These are phyloP conservation scores for Cheilosia urbana DNA, from an alignment of 2,888 invertebrate genomes.

Conservation along the genomic window DNA sequence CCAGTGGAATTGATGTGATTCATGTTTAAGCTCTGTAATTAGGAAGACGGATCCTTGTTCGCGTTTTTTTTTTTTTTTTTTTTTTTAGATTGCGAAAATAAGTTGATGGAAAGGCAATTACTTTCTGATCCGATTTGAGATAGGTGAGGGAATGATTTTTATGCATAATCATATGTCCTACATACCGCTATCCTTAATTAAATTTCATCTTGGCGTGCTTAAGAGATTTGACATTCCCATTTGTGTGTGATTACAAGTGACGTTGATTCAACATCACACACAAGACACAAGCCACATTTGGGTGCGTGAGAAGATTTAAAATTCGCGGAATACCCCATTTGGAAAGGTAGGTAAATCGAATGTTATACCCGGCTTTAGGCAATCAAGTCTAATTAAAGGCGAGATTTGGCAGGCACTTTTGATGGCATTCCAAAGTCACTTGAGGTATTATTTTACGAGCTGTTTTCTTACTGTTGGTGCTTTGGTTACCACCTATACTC, in stretches of 20 bases:
- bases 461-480: no score
- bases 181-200: slow-evolving; percentile 49
- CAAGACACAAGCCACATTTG: background rate
- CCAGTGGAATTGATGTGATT: slow-evolving; percentile 66
- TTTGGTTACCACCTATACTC: no score
- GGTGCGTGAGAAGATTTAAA: background rate
- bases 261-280: background rate
- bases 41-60: slow-evolving; percentile 53
- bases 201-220: slow-evolving; percentile 51
- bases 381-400: background rate
- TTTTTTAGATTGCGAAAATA: slow-evolving; percentile 22
- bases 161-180: slow-evolving; percentile 54
- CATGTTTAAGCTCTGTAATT: slow-evolving; percentile 69
- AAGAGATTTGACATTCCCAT: slow-evolving; percentile 42
- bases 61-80: slow-evolving; percentile 8
- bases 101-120: slow-evolving; percentile 55
- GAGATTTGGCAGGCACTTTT: no score
- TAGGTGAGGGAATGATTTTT: slow-evolving; percentile 55
- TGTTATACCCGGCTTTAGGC: background rate
- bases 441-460: no score
- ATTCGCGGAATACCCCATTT: background rate
- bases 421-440: no score
- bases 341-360: background rate
- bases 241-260: slow-evolving; percentile 23
- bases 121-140: slow-evolving; percentile 49